Base-by-base conservation (phyloP, 2,113 vertebrate species). In the Ranitomeya variabilis region DNA sequence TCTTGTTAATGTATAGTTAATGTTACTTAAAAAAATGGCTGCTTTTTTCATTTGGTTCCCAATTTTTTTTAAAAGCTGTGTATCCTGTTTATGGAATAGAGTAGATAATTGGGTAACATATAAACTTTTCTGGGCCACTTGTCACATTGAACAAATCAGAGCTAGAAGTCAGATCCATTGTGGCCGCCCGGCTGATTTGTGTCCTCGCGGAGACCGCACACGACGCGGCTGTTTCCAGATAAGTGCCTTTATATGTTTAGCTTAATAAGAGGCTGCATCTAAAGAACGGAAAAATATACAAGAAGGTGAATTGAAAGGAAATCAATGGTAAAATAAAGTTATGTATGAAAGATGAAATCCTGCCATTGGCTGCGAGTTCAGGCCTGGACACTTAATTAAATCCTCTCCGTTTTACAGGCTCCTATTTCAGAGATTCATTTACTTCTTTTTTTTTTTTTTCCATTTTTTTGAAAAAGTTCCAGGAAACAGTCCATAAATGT, bases 401-500 rank as follows among this genome's bases (percentile, higher is more conserved):
- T 78, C 66, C 45, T 79, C 89, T 69, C 64, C 23, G 0, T 83
- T 55, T 69, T 89, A 90, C 91, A 86, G 83, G 90, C 89, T 87
- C 82, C 84, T 62, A 87, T 83, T 91, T 92, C 23, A 12, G 54
- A 60, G 26, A 66, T 86, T 91, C 85, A 94, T 93, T 93, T 88
- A 91, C 80, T 89, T 87, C 78, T 77, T 57, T 15, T 60, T 54
- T 52, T 51, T 55, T 78, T 52, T 52, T n/a, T n/a, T 15, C 74
- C 86, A 31, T 74, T 81, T 7, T 87, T 90, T 92, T 92, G 93
- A 93, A 93, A 93, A 90, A 91, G 91, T 92, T 93, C 93, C 92
- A 94, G 92, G 92, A 89, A 93, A 88, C 76, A 91, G 91, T 91
- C 90, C 90, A 92, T 94, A 91, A 93, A 91, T 87, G 90, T 90